Conservation (phyloP, 2,113 vertebrate genomes). For the Rousettus leschenaultii region DNA sequence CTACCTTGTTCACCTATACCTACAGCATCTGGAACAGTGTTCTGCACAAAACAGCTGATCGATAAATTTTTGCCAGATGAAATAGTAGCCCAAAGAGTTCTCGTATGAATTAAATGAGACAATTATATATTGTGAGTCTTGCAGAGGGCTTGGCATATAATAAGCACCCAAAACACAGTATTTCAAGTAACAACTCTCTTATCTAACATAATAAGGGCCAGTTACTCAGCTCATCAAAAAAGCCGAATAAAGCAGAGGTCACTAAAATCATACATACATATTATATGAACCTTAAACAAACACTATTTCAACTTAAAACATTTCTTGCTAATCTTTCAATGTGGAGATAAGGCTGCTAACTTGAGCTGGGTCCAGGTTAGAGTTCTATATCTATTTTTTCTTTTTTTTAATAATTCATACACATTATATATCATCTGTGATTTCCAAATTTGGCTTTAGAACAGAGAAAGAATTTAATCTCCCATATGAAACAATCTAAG, state of each 20-base stretch:
- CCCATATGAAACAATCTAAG: not conserved
- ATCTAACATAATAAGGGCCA: not conserved
- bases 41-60: not conserved
- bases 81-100: not conserved
- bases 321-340: not conserved
- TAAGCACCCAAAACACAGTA: not conserved
- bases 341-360: not conserved
- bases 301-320: not conserved
- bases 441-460: conserved; percentile 14
- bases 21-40: not conserved
- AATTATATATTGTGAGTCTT: not conserved
- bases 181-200: not conserved
- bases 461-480: not conserved
- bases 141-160: not conserved
- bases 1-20: not conserved
- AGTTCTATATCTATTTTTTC: not conserved
- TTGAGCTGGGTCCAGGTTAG: not conserved
- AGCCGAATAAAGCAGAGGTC: not conserved
- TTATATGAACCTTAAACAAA: not conserved
- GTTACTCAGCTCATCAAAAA: not conserved
- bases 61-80: not conserved
- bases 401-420: not conserved
- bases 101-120: not conserved
- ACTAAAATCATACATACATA: not conserved
- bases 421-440: not conserved